Base-by-base conservation (phyloP, 2,888 invertebrate genomes). In the Amblyjoppa fuscipennis region DNA sequence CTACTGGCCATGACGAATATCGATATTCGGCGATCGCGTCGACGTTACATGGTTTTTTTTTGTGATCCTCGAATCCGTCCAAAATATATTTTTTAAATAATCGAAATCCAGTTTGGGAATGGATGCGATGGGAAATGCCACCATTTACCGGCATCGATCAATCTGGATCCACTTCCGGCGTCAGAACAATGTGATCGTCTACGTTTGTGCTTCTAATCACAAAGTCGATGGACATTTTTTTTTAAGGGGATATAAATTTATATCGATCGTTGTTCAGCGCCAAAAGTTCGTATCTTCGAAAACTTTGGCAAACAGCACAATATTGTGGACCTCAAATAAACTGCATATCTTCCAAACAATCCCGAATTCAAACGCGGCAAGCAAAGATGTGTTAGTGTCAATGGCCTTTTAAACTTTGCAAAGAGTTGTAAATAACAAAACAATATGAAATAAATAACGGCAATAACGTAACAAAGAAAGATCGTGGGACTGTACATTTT, bases 31-130 rank as follows among this genome's bases (percentile, higher is more conserved):
- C 41, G 41, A 41, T 53, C 53, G 53, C 6, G 20, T 20, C 7
- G 56, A 56, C 56, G 53, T 73, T 53, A 20, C 34, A 7, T n/a
- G 28, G 45, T 69, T 69, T 45, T 49, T 69, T 69, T 69, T 69
- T 53, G 28, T 59, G 13, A 69, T 86, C 71, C 73, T 84, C 66
- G 28, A 79, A 80, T 87, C 86, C 86, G 86, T 84, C 82, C 84
- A 87, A 73, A 68, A 84, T 76, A 81, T 74, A 79, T 82, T 81
- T 75, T 69, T 71, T 13, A 71, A 78, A 80, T 66, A 66, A 71
- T 45, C 70, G n/a, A 31, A 79, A 70, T 45, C 11, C 38, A 53
- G 25, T 41, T 83, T 59, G 68, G 38, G 68, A 45, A 9, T 51
- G 68, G 70, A 53, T 64, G 13, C 53, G 38, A 41, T 41, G 31